These are phyloP conservation scores for Silurus lanzhouensis DNA, from an alignment of 2,797 vertebrate genomes.

Conservation along the genomic window DNA sequence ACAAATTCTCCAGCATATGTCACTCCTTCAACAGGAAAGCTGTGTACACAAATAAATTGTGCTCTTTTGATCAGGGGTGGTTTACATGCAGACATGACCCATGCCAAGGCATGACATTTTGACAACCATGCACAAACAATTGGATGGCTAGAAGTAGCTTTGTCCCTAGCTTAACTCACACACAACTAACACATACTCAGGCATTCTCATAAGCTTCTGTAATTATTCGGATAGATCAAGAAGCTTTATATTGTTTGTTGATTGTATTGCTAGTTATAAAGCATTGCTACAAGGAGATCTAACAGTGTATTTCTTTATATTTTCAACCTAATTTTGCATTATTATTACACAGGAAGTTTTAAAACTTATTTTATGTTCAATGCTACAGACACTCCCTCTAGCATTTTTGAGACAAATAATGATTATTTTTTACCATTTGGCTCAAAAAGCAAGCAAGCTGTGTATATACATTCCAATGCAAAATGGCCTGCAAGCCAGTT, in stretches of 20 bases:
- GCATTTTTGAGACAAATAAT: slow-evolving; percentile 31
- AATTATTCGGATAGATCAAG: slow-evolving; percentile 50
- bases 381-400: slow-evolving; percentile 11
- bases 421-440: slow-evolving; percentile 28
- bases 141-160: slow-evolving; percentile 38
- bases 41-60: slow-evolving; percentile 37
- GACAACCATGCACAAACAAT: slow-evolving; percentile 39
- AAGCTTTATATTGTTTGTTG: slow-evolving; percentile 34
- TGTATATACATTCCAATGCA: slow-evolving; percentile 55
- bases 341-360: not conserved
- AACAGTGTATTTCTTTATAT: not conserved
- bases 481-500: slow-evolving; percentile 50
- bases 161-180: slow-evolving; percentile 44
- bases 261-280: slow-evolving; percentile 15
- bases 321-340: not conserved
- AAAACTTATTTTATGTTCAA: slow-evolving; percentile 2
- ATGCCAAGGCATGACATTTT: slow-evolving; percentile 37
- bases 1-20: not conserved
- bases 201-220: slow-evolving; percentile 40
- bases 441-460: slow-evolving; percentile 39
- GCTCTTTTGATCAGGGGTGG: slow-evolving; percentile 36
- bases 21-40: slow-evolving; percentile 29
- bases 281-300: slow-evolving; percentile 11
- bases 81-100: slow-evolving; percentile 33
- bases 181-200: slow-evolving; percentile 19